Evolutionary conservation across 2,888 invertebrate species (phyloP).

Genomic region (Miltochrista miniata): DNA sequence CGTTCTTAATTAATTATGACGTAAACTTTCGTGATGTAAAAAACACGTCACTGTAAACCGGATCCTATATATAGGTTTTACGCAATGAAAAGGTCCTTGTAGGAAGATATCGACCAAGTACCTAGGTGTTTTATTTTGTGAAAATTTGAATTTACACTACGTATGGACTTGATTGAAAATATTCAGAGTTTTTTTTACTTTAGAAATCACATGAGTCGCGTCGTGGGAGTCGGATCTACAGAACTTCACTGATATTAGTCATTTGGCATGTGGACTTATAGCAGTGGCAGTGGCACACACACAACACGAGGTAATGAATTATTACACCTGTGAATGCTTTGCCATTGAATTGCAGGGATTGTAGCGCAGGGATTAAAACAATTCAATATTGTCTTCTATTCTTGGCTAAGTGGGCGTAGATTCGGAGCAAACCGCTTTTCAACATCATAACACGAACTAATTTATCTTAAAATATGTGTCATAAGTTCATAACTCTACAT

Average conservation of each 20-base stretch:
- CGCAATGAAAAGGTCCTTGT: too few species aligned
- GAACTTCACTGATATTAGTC: not conserved
- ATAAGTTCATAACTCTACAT: too few species aligned
- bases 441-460: slow-evolving; percentile 36
- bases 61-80: too few species aligned
- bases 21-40: too few species aligned
- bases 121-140: too few species aligned
- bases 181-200: not conserved
- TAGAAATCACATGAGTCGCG: not conserved
- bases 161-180: too few species aligned
- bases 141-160: too few species aligned
- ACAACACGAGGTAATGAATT: slow-evolving; percentile 8
- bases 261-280: not conserved
- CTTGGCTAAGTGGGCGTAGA: slow-evolving; percentile 24
- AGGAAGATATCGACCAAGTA: too few species aligned
- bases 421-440: slow-evolving; percentile 25
- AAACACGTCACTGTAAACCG: too few species aligned
- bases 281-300: not conserved
- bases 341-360: slow-evolving; percentile 8
- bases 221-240: not conserved
- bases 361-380: slow-evolving; percentile 38
- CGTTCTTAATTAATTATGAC: too few species aligned
- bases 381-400: slow-evolving; percentile 51
- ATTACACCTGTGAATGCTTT: not conserved
- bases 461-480: too few species aligned